phyloP scores from a whole-genome alignment of 2,113 vertebrate genomes.

The Perognathus longimembris region DNA sequence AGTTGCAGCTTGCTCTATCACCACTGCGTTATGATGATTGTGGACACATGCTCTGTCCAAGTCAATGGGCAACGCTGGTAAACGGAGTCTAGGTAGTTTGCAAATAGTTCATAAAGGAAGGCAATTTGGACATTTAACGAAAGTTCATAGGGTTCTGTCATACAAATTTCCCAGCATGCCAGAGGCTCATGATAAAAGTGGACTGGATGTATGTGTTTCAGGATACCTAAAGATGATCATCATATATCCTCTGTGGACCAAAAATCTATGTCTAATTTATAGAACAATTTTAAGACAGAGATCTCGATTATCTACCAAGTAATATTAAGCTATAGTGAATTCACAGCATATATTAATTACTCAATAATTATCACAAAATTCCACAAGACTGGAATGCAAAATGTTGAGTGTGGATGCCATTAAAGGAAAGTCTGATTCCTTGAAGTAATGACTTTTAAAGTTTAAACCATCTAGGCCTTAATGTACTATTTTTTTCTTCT shows the following conservation, averaged over 20 bases:
- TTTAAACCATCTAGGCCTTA: not conserved
- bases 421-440: conserved; percentile 1
- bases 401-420: not conserved
- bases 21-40: not conserved
- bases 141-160: not conserved
- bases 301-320: conserved; percentile 9
- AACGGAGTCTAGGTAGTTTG: not conserved
- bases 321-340: not conserved
- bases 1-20: not conserved
- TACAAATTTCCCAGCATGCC: not conserved
- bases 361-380: not conserved
- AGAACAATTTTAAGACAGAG: not conserved
- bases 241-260: not conserved
- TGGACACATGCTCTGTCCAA: not conserved
- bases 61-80: not conserved
- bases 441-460: not conserved
- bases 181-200: not conserved
- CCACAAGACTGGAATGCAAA: not conserved
- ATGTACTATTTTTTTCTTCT: not conserved
- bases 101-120: not conserved
- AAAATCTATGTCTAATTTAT: not conserved
- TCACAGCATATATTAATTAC: conserved; percentile 12
- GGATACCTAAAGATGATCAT: not conserved
- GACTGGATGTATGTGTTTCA: not conserved
- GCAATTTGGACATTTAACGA: not conserved